Base-by-base conservation (phyloP, 2,888 invertebrate genomes). In the Nymphalis c-album region DNA sequence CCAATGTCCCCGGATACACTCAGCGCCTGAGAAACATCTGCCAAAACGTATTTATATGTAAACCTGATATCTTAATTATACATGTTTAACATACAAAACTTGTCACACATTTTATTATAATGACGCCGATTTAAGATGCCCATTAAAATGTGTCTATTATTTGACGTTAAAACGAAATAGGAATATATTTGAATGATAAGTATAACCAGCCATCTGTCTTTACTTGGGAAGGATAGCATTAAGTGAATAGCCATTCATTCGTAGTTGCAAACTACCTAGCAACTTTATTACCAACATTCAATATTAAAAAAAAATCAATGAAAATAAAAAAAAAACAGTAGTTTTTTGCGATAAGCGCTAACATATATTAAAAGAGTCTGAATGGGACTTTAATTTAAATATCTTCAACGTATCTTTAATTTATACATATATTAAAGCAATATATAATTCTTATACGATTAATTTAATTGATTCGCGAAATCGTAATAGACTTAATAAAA, bases 41-140 rank as follows among this genome's bases (percentile, higher is more conserved):
- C 72, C 66, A 69, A 69, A 73, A 68, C 53, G 60, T 63, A 53
- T 65, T 63, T 53, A 61, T 1, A 63, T 67, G 70, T 69, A 70
- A 71, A 71, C 72, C 61, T 68, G 72, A 70, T 74, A 71, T 74
- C 71, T 68, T 68, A 70, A 73, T 68, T 72, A 53, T 63, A 65
- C 60, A 58, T 20, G 60, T 40, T 22, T 20, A 57, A 57, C 53
- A 26, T 47, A 53, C 51, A 50, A 50, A 40, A 68, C 66, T 68
- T 64, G 66, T 64, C 58, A 63, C 63, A 68, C 62, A 58, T 45
- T 60, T 26, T 48, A 53, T 58, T 64, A 63, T 64, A 62, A 55
- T 60, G 59, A 62, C 40, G 40, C 65, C 60, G 62, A 40, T 57
- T 55, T 18, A 40, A 40, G 57, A 20, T 40, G 40, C 13, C 2